Percentiles rank a stretch among this genome's conserved stretches.
Conservation (phyloP, 92 coral and sea anemone genomes). For the Actinernus sp. region DNA sequence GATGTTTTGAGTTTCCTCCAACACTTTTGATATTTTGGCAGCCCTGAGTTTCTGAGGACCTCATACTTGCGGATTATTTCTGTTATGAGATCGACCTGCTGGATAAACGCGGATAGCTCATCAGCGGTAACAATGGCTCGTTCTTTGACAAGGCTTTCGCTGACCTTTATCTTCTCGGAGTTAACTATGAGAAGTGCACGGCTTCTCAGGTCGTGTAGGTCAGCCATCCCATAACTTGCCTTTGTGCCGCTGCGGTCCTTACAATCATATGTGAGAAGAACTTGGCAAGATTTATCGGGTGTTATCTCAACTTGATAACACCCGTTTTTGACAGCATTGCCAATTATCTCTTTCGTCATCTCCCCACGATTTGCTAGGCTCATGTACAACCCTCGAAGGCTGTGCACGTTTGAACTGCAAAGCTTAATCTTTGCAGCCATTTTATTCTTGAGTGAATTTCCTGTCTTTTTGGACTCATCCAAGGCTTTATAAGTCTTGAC, state of each 20-base stretch:
- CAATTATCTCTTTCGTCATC: conserved; percentile 84
- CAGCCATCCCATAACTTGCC: conserved; percentile 69
- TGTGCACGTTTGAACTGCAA: conserved; percentile 83
- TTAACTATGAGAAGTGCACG: conserved; percentile 95
- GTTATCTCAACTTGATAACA: conserved; percentile 53
- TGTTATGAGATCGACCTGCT: conserved; percentile 78
- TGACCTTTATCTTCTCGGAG: conserved; percentile 64
- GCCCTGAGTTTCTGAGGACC: conserved; percentile 71
- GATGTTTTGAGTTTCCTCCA: conserved; percentile 63
- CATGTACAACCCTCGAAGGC: conserved; percentile 78
- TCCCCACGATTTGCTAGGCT: conserved; percentile 93
- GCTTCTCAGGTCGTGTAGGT: conserved; percentile 89
- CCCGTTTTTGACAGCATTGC: conserved; percentile 75
- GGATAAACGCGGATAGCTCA: conserved; percentile 65
- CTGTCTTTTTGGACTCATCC: background rate
- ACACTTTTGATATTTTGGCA: conserved; percentile 44
- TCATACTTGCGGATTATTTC: conserved; percentile 59
- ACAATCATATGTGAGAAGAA: conserved; percentile 70
- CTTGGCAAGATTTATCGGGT: conserved; percentile 43
- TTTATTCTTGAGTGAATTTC: conserved; percentile 8
- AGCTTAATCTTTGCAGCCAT: conserved; percentile 88
- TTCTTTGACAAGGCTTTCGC: conserved; percentile 2
- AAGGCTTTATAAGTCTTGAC: conserved; percentile 5
- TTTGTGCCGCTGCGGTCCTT: conserved; percentile 48
- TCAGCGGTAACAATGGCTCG: conserved; percentile 10